These are phyloP conservation scores for Liolophura sinensis DNA, from an alignment of 1,140 invertebrate species.

Conservation along the genomic window DNA sequence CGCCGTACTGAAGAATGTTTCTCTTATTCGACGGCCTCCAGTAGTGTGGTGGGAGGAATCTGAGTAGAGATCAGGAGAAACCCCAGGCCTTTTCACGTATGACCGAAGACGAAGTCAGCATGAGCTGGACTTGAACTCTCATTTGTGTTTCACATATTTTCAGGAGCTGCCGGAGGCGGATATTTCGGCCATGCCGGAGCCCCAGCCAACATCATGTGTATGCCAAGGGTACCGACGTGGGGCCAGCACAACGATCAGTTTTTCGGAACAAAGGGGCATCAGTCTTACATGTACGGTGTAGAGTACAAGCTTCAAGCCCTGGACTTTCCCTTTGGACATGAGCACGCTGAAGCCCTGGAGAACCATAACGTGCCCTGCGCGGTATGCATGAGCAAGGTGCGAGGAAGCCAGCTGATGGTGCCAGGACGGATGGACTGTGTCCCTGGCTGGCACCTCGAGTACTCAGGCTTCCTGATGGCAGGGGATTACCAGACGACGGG, in stretches of 20 bases:
- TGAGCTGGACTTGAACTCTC: too few species aligned
- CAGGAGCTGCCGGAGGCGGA: conserved; percentile 5
- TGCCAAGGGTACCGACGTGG: conserved; percentile 13
- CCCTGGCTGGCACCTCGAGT: conserved; percentile 23
- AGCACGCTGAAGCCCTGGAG: conserved; percentile 56
- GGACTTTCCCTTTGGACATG: conserved; percentile 59
- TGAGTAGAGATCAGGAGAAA: too few species aligned
- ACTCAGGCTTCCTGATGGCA: conserved; percentile 31
- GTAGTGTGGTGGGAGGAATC: too few species aligned
- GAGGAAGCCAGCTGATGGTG: conserved; percentile 22
- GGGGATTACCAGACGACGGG: background rate
- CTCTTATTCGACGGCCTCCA: too few species aligned
- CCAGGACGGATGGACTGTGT: conserved; percentile 25
- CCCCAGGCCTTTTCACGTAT: too few species aligned
- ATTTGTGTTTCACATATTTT: too few species aligned
- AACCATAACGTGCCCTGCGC: conserved; percentile 25
- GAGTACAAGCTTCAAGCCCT: conserved; percentile 59
- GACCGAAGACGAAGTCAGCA: too few species aligned
- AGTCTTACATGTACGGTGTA: conserved; percentile 19
- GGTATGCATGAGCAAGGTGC: conserved; percentile 14
- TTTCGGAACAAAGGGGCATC: too few species aligned
- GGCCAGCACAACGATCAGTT: background rate
- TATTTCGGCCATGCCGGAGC: conserved; percentile 9
- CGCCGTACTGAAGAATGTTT: too few species aligned
- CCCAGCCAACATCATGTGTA: conserved; percentile 14